These are phyloP conservation scores for Limnephilus lunatus DNA, from an alignment of 2,888 invertebrate species.

Conservation along the genomic window DNA sequence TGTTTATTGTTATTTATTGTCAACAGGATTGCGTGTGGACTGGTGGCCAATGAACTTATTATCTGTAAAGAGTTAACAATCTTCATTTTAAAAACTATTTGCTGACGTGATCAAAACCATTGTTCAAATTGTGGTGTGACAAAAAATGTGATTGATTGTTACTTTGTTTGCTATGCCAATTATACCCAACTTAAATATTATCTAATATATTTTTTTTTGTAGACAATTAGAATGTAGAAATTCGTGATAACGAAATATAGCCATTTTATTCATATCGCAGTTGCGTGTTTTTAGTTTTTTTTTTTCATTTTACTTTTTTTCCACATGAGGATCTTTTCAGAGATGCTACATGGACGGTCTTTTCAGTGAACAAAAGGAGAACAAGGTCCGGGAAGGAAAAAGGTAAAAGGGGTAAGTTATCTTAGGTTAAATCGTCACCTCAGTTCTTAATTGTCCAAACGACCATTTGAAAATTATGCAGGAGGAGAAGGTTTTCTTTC, in stretches of 20 bases:
- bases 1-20: conserved; percentile 1
- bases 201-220: neutral
- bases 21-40: neutral
- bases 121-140: neutral
- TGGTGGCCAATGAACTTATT: neutral
- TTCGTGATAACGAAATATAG: neutral
- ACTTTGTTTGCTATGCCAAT: neutral
- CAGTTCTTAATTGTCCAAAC: too few species aligned
- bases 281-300: neutral
- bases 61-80: neutral
- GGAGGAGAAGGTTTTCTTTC: too few species aligned
- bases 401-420: too few species aligned
- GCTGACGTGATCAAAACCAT: neutral
- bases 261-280: neutral
- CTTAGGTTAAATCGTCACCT: too few species aligned
- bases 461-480: too few species aligned
- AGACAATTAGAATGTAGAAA: neutral
- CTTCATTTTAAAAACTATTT: neutral
- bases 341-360: too few species aligned
- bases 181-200: neutral
- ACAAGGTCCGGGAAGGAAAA: too few species aligned
- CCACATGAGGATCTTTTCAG: too few species aligned
- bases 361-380: too few species aligned
- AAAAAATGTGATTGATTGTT: neutral
- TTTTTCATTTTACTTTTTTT: too few species aligned